Evolutionary conservation across 2,888 invertebrate genomes (phyloP), one percentile per base, ranked within the genome.

Genomic region (Pandemis corylana): DNA sequence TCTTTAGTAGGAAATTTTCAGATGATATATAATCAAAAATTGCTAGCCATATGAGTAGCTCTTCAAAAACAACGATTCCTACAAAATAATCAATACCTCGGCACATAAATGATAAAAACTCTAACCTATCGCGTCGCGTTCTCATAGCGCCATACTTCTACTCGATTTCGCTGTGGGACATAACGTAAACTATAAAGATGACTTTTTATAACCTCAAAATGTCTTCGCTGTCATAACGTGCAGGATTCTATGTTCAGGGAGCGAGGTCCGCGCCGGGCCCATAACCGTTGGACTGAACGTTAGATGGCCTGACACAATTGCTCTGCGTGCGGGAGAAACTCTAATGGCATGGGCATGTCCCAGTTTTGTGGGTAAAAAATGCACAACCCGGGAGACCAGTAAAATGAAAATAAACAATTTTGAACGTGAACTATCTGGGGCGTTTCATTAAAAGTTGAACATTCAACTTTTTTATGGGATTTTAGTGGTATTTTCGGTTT

Each of bases 121-220:
- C 28, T 56, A 56, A 56, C 56, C 56, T 20, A 56, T 56, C 56
- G 56, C 20, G 20, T 56, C 56, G 56, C 20, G 20, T 56, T n/a
- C 9, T 9, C 7, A 36, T 36, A 36, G 3, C 7, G 20, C 6
- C 20, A 28, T 12, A 5, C 28, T 59, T 28, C 59, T 59, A 28
- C 59, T 59, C 28, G 59, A 59, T 59, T 59, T 59, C 59, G 28
- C 59, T 28, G 20, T 51, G 56, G 63, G 41, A 70, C 42, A 49
- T 69, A 44, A 69, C 74, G 65, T 74, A 61, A 69, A 74, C 69
- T 61, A 69, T 74, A 74, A 74, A 74, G 65, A 74, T 74, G 74
- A 74, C 74, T 74, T 74, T 74, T 74, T 74, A 74, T 69, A 59
- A 73, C 74, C 69, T n/a, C 69, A 69, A 74, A 74, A 61, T 74